phyloP scores from a whole-genome alignment of 2,113 vertebrate species.

The Stegastes partitus region DNA sequence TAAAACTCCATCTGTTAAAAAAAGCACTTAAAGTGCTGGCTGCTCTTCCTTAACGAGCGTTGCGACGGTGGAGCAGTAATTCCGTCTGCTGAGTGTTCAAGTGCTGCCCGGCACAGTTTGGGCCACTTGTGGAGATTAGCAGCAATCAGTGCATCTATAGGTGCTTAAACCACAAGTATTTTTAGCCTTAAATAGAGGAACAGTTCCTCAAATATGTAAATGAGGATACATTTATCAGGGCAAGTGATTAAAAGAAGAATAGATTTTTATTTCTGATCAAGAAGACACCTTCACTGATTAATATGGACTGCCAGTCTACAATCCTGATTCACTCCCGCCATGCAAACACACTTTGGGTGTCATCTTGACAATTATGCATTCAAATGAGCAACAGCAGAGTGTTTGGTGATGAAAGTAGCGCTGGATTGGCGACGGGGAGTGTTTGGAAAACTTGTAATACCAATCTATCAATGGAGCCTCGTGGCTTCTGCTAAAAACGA shows the following conservation, averaged over 20 bases:
- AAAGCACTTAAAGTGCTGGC: neutral
- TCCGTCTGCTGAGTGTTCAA: neutral
- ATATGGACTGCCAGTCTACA: neutral
- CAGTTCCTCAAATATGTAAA: neutral
- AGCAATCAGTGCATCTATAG: neutral
- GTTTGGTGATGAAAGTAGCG: constrained; percentile 16
- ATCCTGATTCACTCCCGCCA: neutral
- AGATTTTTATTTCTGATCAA: too few species aligned
- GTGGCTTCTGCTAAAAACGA: constrained; percentile 1
- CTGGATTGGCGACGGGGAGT: neutral
- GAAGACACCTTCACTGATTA: constrained; percentile 14
- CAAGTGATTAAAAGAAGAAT: neutral
- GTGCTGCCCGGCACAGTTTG: neutral
- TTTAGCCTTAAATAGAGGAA: neutral
- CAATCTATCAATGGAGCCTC: neutral
- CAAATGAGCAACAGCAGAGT: constrained; percentile 11
- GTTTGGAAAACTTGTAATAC: constrained; percentile 14
- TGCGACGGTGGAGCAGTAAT: neutral
- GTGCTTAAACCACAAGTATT: neutral
- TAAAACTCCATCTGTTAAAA: neutral
- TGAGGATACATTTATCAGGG: neutral
- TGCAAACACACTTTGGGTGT: neutral
- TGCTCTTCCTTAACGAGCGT: neutral
- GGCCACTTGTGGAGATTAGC: neutral
- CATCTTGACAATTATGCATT: constrained; percentile 26